Conservation (phyloP, 2,888 invertebrate genomes). For the Colletes collaris region DNA sequence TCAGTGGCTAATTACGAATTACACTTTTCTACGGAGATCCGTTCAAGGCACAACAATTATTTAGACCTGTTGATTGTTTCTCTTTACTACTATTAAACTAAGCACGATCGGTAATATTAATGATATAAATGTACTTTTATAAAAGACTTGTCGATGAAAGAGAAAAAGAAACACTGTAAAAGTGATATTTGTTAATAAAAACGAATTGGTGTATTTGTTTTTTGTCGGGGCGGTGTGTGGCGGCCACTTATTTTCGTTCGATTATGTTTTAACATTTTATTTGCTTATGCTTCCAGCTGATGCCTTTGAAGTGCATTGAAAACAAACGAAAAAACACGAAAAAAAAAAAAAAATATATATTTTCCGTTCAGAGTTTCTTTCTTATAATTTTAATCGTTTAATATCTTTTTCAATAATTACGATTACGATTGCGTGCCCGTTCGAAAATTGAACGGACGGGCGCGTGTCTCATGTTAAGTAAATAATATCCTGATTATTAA, state of each 20-base stretch:
- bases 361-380: slow-evolving; percentile 21
- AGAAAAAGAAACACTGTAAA: slow-evolving; percentile 40
- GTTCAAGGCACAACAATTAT: slow-evolving; percentile 9
- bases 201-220: slow-evolving; percentile 31
- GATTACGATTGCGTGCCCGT: slow-evolving; percentile 16
- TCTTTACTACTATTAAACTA: slow-evolving; percentile 12
- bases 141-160: slow-evolving; percentile 31
- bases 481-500: slow-evolving; percentile 41
- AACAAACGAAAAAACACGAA: slow-evolving; percentile 7
- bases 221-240: not conserved
- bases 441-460: slow-evolving; percentile 15
- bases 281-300: not conserved
- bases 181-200: slow-evolving; percentile 57
- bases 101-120: slow-evolving; percentile 30
- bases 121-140: slow-evolving; percentile 49
- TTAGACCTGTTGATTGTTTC: slow-evolving; percentile 14
- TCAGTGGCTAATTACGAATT: slow-evolving; percentile 18
- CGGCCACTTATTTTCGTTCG: not conserved
- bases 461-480: slow-evolving; percentile 41
- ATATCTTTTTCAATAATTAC: slow-evolving; percentile 21
- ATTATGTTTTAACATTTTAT: not conserved
- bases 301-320: slow-evolving; percentile 62
- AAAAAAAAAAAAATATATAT: not conserved
- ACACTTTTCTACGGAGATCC: slow-evolving; percentile 28
- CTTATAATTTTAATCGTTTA: slow-evolving; percentile 36